A percentile compares a stretch with the other conserved stretches of the same genome.
Conservation (phyloP, 92 coral and sea anemone genomes). For the Anthopleura xanthogrammica region DNA sequence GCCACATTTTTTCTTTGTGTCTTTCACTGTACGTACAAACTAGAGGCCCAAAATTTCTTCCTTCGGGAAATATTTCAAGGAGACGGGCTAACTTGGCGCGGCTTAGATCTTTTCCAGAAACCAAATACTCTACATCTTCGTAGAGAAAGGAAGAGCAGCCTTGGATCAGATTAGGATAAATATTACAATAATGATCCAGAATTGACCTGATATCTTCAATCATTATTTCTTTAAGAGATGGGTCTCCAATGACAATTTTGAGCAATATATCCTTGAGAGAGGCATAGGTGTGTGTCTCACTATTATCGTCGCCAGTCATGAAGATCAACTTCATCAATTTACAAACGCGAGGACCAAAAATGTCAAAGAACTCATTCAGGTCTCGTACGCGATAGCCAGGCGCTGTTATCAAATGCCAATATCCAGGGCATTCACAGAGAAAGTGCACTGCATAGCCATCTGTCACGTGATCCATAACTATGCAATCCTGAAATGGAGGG, state of each 20-base stretch:
- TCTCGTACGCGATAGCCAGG: slow-evolving; percentile 78
- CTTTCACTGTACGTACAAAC: slow-evolving; percentile 60
- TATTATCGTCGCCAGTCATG: slow-evolving; percentile 53
- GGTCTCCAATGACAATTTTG: slow-evolving; percentile 52
- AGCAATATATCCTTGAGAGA: slow-evolving; percentile 45
- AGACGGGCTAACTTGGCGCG: slow-evolving; percentile 64
- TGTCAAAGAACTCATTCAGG: slow-evolving; percentile 55
- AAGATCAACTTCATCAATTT: slow-evolving; percentile 72
- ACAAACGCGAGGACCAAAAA: slow-evolving; percentile 70
- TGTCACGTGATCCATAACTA: slow-evolving; percentile 61
- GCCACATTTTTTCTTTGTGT: slow-evolving; percentile 70
- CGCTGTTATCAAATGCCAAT: slow-evolving; percentile 72
- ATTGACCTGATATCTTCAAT: slow-evolving; percentile 66
- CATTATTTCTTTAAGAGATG: slow-evolving; percentile 36
- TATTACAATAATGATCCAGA: slow-evolving; percentile 65
- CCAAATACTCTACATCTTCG: slow-evolving; percentile 74
- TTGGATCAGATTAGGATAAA: slow-evolving; percentile 61
- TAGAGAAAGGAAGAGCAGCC: slow-evolving; percentile 60
- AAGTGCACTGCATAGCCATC: slow-evolving; percentile 87
- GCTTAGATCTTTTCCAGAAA: slow-evolving; percentile 60
- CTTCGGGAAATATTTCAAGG: slow-evolving; percentile 64
- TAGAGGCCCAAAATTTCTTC: slow-evolving; percentile 68
- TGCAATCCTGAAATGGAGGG: slow-evolving; percentile 57
- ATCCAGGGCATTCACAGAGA: slow-evolving; percentile 87
- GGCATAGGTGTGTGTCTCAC: slow-evolving; percentile 28